Conservation (phyloP, 2,797 vertebrate genomes). For the Gadopsis bispinosus region DNA sequence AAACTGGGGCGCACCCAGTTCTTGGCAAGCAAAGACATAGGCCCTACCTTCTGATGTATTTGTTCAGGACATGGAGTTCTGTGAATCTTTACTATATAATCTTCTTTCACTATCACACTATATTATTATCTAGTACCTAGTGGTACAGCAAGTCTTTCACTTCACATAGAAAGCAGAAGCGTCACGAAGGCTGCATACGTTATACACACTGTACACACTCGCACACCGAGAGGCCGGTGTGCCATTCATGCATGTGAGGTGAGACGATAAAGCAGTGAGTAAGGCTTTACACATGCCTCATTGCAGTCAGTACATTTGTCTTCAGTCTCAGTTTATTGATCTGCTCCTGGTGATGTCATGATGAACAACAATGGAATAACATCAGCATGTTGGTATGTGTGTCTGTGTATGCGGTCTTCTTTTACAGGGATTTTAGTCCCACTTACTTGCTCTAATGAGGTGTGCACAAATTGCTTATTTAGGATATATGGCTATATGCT, state of each 20-base stretch:
- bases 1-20: not conserved
- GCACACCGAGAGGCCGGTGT: not conserved
- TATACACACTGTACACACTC: not conserved
- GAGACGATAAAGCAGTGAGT: conserved; percentile 23
- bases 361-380: not conserved
- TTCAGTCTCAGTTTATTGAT: not conserved
- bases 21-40: not conserved
- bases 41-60: not conserved
- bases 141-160: not conserved
- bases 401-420: not conserved
- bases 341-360: not conserved
- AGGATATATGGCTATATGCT: not conserved
- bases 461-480: not conserved
- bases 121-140: not conserved
- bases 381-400: not conserved
- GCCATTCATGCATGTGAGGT: not conserved
- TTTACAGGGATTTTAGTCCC: not conserved
- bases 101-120: not conserved
- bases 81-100: not conserved
- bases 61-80: not conserved
- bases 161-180: not conserved
- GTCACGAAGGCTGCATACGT: not conserved
- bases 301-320: not conserved
- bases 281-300: conserved; percentile 9
- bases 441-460: not conserved